Evolutionary conservation across 2,888 invertebrate genomes (phyloP), one percentile per base, ranked within the genome.

Genomic region (Eudasyphora cyanicolor): DNA sequence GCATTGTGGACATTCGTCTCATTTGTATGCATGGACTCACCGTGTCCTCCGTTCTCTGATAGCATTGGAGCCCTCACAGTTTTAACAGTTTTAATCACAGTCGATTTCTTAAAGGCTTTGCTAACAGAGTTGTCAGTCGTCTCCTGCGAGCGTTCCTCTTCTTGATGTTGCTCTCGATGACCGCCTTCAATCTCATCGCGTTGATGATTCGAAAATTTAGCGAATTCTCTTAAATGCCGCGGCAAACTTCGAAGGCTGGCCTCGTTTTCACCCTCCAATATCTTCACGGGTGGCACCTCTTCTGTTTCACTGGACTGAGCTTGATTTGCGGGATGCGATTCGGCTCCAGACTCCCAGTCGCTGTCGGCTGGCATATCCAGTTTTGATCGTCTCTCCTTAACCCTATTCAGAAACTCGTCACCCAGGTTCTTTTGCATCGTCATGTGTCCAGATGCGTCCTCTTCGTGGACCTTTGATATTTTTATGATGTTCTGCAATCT

Each of bases 401-500:
- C 96, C 88, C 94, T 95, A 38, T 93, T 94, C 90, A 97, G 95
- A 88, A 97, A 97, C 89, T 97, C 97, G 86, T 94, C 94, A 88
- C 96, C 96, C 17, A 96, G 94, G 89, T 89, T 92, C 17, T 67
- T 64, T 14, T 17, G 51, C 10, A 45, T 14, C 17, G 64, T 29
- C 5, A 79, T 70, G 8, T 79, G 77, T 3, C 49, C 84, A 2
- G 77, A 42, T 0, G 82, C 60, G 1, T 86, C 82, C 1, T 88
- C 87, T 81, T 90, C 89, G 84, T 88, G 86, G n/a, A 93, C 92
- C 87, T 95, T 94, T 0, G 96, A 95, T 81, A 97, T 94, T 93
- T 96, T 96, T 17, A 97, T 95, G 24, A 97, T 94, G 92, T 96
- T 96, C 75, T 96, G 95, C 82, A 96, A 94, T 87, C 95, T 95